Conservation (phyloP, 2,888 invertebrate genomes). For the Sisyra terminalis region DNA sequence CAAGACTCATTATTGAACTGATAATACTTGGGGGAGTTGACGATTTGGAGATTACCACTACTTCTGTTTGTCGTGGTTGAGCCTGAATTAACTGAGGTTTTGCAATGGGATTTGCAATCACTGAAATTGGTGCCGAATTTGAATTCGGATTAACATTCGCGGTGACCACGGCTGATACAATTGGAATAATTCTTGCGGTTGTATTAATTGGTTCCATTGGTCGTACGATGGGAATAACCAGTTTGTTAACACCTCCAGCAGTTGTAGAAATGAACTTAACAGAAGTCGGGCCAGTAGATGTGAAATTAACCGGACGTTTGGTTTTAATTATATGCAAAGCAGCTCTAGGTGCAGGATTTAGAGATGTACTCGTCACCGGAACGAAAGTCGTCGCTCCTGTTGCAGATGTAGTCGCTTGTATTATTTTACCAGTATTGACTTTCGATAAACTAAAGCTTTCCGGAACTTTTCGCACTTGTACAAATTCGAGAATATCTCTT, state of each 20-base stretch:
- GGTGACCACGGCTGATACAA: constrained; percentile 23
- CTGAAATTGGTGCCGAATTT: constrained; percentile 20
- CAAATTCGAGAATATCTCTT: constrained; percentile 23
- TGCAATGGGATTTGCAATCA: no score
- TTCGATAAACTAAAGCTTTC: constrained; percentile 14
- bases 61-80: neutral
- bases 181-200: constrained; percentile 21
- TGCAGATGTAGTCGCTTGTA: neutral
- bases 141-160: constrained; percentile 28
- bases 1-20: constrained; percentile 37
- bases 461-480: constrained; percentile 12
- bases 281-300: neutral
- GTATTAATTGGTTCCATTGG: neutral
- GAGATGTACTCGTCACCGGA: neutral
- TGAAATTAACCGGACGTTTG: neutral
- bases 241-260: neutral
- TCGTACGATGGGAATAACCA: no score
- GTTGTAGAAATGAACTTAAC: neutral
- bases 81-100: neutral
- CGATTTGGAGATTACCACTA: constrained; percentile 23
- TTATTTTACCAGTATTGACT: neutral
- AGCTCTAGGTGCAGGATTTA: neutral
- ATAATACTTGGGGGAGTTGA: constrained; percentile 34
- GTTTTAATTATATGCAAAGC: neutral
- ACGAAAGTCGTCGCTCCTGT: neutral